phyloP scores from a whole-genome alignment of 2,797 vertebrate genomes.

The Erethizon dorsatum region DNA sequence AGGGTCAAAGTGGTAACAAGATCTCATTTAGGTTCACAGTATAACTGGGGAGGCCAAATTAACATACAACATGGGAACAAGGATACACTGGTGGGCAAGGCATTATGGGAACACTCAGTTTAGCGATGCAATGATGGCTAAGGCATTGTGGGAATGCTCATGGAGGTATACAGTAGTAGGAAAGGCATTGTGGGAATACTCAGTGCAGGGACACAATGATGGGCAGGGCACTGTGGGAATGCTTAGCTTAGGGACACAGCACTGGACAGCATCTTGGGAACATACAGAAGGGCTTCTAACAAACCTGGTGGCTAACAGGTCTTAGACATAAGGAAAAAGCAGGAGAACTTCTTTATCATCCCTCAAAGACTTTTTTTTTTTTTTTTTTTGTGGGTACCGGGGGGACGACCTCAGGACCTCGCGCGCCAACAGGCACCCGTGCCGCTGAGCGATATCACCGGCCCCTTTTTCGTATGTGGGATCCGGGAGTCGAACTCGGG shows the following conservation, averaged over 20 bases:
- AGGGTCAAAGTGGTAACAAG: not conserved
- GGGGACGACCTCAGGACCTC: too few relatives aligned
- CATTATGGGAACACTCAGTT: not conserved
- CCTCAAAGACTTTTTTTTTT: too few relatives aligned
- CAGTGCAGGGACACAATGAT: not conserved
- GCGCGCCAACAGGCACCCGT: too few relatives aligned
- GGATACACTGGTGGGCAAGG: not conserved
- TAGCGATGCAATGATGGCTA: not conserved
- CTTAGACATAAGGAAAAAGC: not conserved
- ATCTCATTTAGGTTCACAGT: not conserved
- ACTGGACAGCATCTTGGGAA: not conserved
- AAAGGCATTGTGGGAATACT: not conserved
- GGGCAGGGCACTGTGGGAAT: not conserved
- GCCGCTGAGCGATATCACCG: too few relatives aligned
- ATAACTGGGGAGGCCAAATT: not conserved
- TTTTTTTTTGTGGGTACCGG: too few relatives aligned
- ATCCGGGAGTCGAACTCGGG: too few relatives aligned
- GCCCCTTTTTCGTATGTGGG: too few relatives aligned
- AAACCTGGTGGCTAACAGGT: not conserved
- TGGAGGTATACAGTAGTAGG: not conserved
- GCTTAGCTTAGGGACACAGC: not conserved
- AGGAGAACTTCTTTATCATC: not conserved
- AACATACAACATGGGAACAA: not conserved
- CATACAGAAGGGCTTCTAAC: not conserved
- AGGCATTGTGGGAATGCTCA: not conserved